Conservation (phyloP, 1,140 invertebrate genomes). For the Cydia splendana region DNA sequence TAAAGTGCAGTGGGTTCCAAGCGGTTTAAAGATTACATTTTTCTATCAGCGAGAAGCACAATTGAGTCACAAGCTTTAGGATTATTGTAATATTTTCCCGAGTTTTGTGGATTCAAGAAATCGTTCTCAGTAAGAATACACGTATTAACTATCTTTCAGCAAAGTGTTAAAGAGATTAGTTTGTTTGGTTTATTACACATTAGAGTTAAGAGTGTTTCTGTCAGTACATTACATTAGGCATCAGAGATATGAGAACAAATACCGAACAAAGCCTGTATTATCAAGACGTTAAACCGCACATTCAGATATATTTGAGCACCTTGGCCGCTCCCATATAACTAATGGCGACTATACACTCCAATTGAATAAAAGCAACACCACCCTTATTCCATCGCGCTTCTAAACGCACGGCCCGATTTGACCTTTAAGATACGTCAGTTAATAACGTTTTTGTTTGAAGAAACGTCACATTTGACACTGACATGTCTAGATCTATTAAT, state of each 20-base stretch:
- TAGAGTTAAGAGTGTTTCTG: too few relatives aligned
- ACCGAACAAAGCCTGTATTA: too few relatives aligned
- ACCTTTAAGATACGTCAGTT: too few relatives aligned
- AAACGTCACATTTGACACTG: too few relatives aligned
- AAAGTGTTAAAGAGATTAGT: background rate
- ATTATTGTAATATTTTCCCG: conserved; percentile 1
- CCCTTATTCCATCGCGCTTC: background rate
- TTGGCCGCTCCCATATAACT: too few relatives aligned
- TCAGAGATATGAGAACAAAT: too few relatives aligned
- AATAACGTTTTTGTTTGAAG: too few relatives aligned
- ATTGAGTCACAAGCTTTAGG: background rate
- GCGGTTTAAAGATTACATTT: background rate
- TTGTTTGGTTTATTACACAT: background rate
- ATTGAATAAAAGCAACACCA: background rate
- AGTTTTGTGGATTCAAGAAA: background rate
- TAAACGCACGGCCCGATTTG: too few relatives aligned
- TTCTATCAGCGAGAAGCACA: background rate
- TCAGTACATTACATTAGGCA: too few relatives aligned
- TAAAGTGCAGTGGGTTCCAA: background rate
- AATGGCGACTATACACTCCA: background rate
- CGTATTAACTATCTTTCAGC: background rate
- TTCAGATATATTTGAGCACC: too few relatives aligned
- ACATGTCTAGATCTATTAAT: too few relatives aligned
- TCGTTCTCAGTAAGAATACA: background rate
- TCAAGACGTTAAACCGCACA: too few relatives aligned